Conservation (phyloP, 2,888 invertebrate species). For the Amphipyra berbera region DNA sequence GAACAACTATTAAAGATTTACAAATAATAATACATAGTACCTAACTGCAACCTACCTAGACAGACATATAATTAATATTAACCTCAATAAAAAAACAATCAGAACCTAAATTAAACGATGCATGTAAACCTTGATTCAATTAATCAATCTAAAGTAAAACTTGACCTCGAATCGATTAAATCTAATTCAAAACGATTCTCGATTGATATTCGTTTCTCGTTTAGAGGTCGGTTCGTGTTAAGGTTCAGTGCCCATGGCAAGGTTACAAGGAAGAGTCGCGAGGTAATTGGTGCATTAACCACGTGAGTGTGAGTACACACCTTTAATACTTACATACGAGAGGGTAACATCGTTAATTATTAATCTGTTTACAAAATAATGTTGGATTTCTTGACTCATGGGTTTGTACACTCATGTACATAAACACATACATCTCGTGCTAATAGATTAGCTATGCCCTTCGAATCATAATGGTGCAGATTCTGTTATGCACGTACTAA, state of each 20-base stretch:
- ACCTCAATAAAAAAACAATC: too few species aligned
- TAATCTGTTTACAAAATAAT: constrained; percentile 12
- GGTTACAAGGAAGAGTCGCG: constrained; percentile 50
- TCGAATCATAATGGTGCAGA: too few species aligned
- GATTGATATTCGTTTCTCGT: constrained; percentile 52
- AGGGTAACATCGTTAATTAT: constrained; percentile 4
- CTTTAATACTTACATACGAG: constrained; percentile 24
- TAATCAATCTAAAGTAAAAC: constrained; percentile 41
- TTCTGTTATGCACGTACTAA: too few species aligned
- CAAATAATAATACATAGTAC: too few species aligned
- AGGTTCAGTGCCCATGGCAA: constrained; percentile 52
- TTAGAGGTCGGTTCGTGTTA: constrained; percentile 43
- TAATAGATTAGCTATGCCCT: too few species aligned
- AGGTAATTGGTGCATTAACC: constrained; percentile 53
- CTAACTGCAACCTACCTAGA: too few species aligned
- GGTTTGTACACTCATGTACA: background rate
- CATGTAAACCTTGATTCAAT: constrained; percentile 34
- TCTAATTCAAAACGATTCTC: constrained; percentile 49
- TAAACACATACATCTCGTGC: background rate
- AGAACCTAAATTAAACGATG: background rate
- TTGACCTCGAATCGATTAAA: constrained; percentile 46
- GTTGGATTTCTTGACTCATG: constrained; percentile 3
- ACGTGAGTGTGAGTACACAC: constrained; percentile 2
- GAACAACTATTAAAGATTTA: too few species aligned
- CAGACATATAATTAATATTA: too few species aligned